phyloP scores from a whole-genome alignment of 2,113 vertebrate species.

The Dipodomys ordii region DNA sequence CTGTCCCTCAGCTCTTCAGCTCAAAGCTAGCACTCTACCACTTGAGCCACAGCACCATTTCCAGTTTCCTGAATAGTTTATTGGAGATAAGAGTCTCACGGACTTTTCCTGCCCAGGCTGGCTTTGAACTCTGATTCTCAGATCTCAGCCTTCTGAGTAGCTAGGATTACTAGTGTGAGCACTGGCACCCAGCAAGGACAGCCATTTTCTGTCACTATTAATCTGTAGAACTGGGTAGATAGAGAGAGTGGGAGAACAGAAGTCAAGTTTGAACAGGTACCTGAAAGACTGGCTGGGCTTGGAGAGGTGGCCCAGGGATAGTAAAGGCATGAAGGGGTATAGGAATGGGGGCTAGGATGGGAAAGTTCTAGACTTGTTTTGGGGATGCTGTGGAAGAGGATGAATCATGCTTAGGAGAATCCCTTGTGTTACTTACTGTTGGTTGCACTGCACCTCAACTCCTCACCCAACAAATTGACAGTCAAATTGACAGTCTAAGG shows the following conservation, averaged over 20 bases:
- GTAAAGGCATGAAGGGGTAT: background rate
- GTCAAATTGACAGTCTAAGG: background rate
- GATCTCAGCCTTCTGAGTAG: background rate
- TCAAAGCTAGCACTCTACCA: no score
- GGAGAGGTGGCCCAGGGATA: background rate
- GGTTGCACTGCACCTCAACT: background rate
- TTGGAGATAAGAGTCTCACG: background rate
- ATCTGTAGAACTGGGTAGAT: background rate
- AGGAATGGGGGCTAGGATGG: no score
- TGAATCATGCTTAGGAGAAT: no score
- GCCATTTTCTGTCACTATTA: no score
- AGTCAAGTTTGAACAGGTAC: background rate
- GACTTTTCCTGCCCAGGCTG: background rate
- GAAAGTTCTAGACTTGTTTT: no score
- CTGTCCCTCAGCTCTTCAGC: no score
- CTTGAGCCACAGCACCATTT: no score
- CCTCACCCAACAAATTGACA: background rate
- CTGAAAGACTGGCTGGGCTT: background rate
- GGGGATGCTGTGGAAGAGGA: no score
- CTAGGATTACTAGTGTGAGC: background rate
- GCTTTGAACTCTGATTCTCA: background rate
- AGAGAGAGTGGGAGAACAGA: background rate
- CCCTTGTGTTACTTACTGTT: background rate
- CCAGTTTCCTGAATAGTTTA: no score
- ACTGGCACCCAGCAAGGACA: no score